phyloP scores from a whole-genome alignment of 2,797 vertebrate genomes.

The Acrossocheilus wenchowensis region DNA sequence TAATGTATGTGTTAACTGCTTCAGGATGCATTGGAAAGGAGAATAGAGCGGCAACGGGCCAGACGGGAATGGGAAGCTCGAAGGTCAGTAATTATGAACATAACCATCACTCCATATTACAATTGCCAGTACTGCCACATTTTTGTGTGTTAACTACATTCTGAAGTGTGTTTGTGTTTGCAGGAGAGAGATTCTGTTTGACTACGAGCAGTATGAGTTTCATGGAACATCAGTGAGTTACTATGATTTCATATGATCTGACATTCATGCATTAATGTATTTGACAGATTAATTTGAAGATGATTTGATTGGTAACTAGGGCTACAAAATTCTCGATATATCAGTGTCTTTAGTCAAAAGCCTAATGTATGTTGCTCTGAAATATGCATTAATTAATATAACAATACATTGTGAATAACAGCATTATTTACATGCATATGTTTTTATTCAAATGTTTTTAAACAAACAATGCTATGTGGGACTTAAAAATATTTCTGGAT shows the following conservation, averaged over 20 bases:
- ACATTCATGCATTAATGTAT: neutral
- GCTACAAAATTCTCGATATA: neutral
- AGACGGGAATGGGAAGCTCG: conserved; percentile 91
- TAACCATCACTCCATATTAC: neutral
- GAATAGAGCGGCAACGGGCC: conserved; percentile 84
- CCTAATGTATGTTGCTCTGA: neutral
- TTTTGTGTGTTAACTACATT: neutral
- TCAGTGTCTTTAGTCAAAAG: neutral
- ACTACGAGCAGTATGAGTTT: conserved; percentile 98
- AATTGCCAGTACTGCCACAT: neutral
- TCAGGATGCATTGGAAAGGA: conserved; percentile 87
- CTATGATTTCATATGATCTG: neutral
- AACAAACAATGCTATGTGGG: neutral
- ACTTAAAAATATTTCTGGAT: neutral
- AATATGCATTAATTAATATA: neutral
- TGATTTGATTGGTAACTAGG: neutral
- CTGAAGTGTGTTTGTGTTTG: conserved; percentile 16
- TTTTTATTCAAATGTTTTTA: neutral
- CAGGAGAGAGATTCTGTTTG: conserved; percentile 95
- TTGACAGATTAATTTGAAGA: neutral
- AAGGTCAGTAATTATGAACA: conserved; percentile 76
- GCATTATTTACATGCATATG: neutral
- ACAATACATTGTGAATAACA: neutral
- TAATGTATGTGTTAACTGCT: neutral
- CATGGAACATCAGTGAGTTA: conserved; percentile 95